These are phyloP conservation scores for Drosophila nebulosa DNA, from an alignment of 1,140 invertebrate genomes.

Conservation along the genomic window DNA sequence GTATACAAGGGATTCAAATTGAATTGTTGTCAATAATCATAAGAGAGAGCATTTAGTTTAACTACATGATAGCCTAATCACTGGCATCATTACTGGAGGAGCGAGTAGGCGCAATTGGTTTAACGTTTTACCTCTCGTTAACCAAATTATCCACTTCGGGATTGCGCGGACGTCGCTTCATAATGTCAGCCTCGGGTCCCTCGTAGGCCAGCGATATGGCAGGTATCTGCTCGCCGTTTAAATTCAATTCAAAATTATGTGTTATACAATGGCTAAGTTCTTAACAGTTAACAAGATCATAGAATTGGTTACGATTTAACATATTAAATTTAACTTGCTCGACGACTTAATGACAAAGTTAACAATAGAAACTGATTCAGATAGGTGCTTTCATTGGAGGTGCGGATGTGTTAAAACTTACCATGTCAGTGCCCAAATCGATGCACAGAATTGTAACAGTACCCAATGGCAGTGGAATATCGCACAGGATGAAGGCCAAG, in stretches of 20 bases:
- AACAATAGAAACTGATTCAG: slow-evolving; percentile 19
- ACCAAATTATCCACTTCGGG: slow-evolving; percentile 98
- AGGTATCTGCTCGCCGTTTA: slow-evolving; percentile 87
- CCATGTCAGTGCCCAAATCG: slow-evolving; percentile 99
- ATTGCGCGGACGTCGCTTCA: slow-evolving; percentile 98
- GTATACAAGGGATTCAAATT: background rate
- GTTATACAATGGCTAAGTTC: slow-evolving; percentile 42
- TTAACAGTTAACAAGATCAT: slow-evolving; percentile 39
- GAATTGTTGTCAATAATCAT: background rate
- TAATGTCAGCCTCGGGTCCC: slow-evolving; percentile 98
- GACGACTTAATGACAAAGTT: slow-evolving; percentile 49
- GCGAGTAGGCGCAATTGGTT: background rate
- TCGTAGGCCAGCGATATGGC: slow-evolving; percentile 99
- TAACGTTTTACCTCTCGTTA: slow-evolving; percentile 90
- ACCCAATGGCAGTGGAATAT: slow-evolving; percentile 98
- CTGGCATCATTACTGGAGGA: slow-evolving; percentile 3
- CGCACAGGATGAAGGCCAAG: slow-evolving; percentile 97
- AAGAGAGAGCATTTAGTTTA: slow-evolving; percentile 32
- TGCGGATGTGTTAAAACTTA: slow-evolving; percentile 83
- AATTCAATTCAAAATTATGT: slow-evolving; percentile 27
- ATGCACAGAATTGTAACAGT: slow-evolving; percentile 99
- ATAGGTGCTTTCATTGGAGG: background rate
- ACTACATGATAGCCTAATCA: slow-evolving; percentile 35
- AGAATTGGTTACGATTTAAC: slow-evolving; percentile 27
- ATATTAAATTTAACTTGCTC: slow-evolving; percentile 59